Percentiles rank a stretch among this genome's conserved stretches.
phyloP scores from a whole-genome alignment of 2,113 vertebrate species.

The Epinephelus fuscoguttatus region DNA sequence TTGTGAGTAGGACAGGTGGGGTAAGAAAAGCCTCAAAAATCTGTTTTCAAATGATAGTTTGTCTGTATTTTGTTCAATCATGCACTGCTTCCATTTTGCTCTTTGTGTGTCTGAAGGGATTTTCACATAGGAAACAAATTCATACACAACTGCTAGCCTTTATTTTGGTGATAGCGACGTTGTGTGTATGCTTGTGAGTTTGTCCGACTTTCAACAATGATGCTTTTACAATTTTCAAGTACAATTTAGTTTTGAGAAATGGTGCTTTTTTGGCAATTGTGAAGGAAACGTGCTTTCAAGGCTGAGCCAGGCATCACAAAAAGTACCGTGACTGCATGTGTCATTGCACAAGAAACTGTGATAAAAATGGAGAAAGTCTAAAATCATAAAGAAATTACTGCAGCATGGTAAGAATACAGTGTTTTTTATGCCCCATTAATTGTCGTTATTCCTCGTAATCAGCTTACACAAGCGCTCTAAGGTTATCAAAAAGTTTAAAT shows the following conservation, averaged over 20 bases:
- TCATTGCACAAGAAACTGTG: background rate
- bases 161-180: slow-evolving; percentile 8
- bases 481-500: background rate
- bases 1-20: slow-evolving; percentile 14
- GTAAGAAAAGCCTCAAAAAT: background rate
- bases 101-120: slow-evolving; percentile 19
- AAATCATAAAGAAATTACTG: too few species aligned
- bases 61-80: slow-evolving; percentile 5
- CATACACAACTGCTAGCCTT: background rate
- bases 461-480: background rate
- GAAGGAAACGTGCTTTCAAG: background rate
- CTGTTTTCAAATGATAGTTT: slow-evolving; percentile 30
- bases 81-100: background rate
- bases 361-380: background rate
- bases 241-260: background rate
- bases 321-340: too few species aligned
- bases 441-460: background rate
- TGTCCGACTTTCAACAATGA: background rate
- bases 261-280: background rate
- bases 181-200: slow-evolving; percentile 2
- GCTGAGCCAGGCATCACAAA: background rate
- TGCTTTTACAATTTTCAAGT: background rate
- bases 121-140: slow-evolving; percentile 6
- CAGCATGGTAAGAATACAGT: too few species aligned
- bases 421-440: too few species aligned